Conservation (phyloP, 2,113 vertebrate genomes). For the Thinocorus orbignyianus region DNA sequence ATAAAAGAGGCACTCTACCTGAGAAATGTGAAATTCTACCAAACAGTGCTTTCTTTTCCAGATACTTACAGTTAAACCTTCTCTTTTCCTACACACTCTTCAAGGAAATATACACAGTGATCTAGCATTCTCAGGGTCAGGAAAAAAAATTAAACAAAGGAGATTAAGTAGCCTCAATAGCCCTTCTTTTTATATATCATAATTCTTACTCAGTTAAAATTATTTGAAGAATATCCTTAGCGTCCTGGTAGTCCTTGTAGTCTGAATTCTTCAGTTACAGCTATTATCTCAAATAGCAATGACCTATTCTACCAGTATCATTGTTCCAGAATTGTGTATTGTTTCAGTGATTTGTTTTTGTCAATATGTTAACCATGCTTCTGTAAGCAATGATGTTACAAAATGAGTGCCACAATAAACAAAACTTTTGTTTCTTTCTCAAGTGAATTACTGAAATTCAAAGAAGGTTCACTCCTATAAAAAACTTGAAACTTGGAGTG, state of each 20-base stretch:
- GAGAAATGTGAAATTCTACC: neutral
- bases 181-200: neutral
- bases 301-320: neutral
- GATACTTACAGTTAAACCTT: neutral
- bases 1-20: neutral
- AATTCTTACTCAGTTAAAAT: neutral
- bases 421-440: neutral
- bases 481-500: neutral
- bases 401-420: neutral
- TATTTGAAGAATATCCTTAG: neutral
- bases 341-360: neutral
- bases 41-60: neutral
- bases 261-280: neutral
- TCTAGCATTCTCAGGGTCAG: neutral
- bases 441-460: neutral
- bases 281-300: neutral
- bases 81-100: neutral
- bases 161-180: neutral
- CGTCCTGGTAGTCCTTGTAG: neutral
- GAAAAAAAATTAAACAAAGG: neutral
- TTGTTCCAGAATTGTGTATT: neutral
- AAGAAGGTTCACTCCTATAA: neutral
- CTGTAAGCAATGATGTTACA: neutral
- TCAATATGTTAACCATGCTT: neutral
- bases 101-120: neutral